phyloP scores from a whole-genome alignment of 1,140 invertebrate species.

The Nylanderia fulva region DNA sequence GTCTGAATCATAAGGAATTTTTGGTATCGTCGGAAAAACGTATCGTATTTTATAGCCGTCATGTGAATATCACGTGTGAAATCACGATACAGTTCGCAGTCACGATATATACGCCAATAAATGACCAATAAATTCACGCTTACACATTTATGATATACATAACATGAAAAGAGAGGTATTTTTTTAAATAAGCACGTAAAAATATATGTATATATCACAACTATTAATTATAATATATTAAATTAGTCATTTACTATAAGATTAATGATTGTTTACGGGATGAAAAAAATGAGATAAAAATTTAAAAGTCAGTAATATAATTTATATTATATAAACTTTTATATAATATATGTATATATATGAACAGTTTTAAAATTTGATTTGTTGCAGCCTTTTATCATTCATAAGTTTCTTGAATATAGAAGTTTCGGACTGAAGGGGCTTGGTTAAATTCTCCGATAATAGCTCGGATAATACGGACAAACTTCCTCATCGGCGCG shows the following conservation, averaged over 20 bases:
- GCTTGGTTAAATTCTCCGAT: background rate
- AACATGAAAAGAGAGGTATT: background rate
- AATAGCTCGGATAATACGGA: constrained; percentile 30
- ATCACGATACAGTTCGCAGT: background rate
- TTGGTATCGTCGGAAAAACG: constrained; percentile 16
- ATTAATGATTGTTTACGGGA: background rate
- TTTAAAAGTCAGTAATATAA: no score
- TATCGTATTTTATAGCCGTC: background rate
- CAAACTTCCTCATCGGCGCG: constrained; percentile 27
- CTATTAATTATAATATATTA: no score
- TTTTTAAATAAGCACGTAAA: background rate
- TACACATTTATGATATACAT: background rate
- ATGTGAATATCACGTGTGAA: constrained; percentile 8
- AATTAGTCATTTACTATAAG: no score
- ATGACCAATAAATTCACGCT: constrained; percentile 6
- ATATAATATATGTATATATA: background rate
- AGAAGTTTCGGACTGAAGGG: background rate
- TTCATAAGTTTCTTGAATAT: background rate
- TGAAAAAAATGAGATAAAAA: background rate
- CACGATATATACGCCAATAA: background rate
- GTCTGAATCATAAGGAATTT: constrained; percentile 51
- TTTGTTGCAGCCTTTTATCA: background rate
- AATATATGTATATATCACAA: background rate
- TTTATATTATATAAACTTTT: no score
- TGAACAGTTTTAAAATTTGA: background rate